Percentiles rank a stretch among this genome's conserved stretches.
phyloP scores from a whole-genome alignment of 2,888 invertebrate genomes.

The Dolichopus griseipennis region DNA sequence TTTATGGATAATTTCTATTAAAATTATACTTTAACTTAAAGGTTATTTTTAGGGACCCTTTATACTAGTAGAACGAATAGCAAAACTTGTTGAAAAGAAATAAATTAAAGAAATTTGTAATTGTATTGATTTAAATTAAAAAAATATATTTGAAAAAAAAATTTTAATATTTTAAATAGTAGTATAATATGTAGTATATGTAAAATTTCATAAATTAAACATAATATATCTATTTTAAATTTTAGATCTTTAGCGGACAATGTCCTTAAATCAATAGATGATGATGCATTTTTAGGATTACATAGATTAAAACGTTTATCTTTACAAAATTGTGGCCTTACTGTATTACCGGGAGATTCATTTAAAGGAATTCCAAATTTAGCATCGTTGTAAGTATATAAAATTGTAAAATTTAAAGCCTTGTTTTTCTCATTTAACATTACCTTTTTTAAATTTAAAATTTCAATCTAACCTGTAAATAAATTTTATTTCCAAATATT shows the following conservation, averaged over 20 bases:
- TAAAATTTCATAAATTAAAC: constrained; percentile 17
- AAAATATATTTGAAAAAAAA: too few species aligned
- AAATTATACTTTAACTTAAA: too few species aligned
- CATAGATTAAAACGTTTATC: constrained; percentile 42
- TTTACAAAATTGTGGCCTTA: constrained; percentile 45
- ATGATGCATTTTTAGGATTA: constrained; percentile 51
- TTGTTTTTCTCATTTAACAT: not conserved
- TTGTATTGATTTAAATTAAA: too few species aligned
- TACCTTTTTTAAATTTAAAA: constrained; percentile 1
- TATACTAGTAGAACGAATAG: too few species aligned
- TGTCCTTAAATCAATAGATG: constrained; percentile 58
- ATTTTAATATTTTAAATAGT: too few species aligned
- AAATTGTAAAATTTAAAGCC: not conserved
- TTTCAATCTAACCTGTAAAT: too few species aligned
- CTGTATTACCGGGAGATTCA: constrained; percentile 39
- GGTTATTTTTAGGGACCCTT: too few species aligned
- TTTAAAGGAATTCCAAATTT: constrained; percentile 40
- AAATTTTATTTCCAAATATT: too few species aligned
- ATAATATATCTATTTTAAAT: constrained; percentile 22
- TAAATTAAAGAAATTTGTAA: too few species aligned
- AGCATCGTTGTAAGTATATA: constrained; percentile 41
- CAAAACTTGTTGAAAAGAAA: too few species aligned
- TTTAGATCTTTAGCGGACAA: constrained; percentile 68
- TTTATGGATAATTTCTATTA: too few species aligned
- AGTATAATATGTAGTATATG: too few species aligned